A percentile compares a stretch with the other conserved stretches of the same genome.
phyloP scores from a whole-genome alignment of 2,113 vertebrate species.

The Cacatua alba region DNA sequence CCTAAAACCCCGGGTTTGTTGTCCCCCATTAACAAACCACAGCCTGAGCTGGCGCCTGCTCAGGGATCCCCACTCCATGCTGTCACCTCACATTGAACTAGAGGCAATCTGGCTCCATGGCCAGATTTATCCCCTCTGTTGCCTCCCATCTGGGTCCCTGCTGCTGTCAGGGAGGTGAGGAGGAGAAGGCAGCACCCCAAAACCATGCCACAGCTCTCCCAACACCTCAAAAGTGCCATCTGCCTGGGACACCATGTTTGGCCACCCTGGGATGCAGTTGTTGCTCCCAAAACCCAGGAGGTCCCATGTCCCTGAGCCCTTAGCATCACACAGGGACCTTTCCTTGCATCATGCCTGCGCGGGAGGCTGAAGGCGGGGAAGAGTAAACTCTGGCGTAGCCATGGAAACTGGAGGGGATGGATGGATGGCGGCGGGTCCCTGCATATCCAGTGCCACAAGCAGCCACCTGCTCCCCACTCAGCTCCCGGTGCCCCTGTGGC shows the following conservation, averaged over 20 bases:
- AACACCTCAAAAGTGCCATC: fast-evolving
- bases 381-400: slow-evolving; percentile 70
- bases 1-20: not conserved
- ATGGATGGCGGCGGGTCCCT: not conserved
- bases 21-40: not conserved
- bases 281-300: not conserved
- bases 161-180: fast-evolving
- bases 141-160: not conserved
- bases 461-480: not conserved
- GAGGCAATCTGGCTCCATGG: not conserved
- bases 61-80: not conserved
- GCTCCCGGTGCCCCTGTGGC: not conserved
- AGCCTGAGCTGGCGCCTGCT: not conserved
- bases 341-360: not conserved
- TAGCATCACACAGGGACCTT: not conserved
- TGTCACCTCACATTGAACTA: not conserved
- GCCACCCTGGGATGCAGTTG: fast-evolving
- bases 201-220: not conserved
- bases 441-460: not conserved
- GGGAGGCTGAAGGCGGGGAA: slow-evolving; percentile 5
- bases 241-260: fast-evolving
- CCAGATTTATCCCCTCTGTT: not conserved
- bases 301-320: not conserved
- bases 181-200: not conserved
- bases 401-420: slow-evolving; percentile 61